These are phyloP conservation scores for Siniperca undulata DNA, from an alignment of 2,797 vertebrate species.

Conservation along the genomic window DNA sequence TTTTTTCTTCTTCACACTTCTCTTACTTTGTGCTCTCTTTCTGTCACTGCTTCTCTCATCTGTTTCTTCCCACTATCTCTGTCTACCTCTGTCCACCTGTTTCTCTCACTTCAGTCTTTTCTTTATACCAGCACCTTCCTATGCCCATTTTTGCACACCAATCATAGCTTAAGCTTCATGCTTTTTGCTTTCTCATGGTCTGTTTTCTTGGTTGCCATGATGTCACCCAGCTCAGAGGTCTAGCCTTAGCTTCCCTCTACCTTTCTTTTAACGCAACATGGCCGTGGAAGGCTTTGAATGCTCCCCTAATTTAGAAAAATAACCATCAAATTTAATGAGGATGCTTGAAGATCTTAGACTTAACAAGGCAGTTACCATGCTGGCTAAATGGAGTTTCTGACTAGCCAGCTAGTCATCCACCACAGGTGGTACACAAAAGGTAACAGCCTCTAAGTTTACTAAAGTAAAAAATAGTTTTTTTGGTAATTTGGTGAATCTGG, in stretches of 20 bases:
- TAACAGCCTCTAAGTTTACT: conserved; percentile 51
- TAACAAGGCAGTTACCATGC: conserved; percentile 16
- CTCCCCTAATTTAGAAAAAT: conserved; percentile 41
- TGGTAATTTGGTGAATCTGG: conserved; percentile 86
- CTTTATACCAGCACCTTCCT: conserved; percentile 33
- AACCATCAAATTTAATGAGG: conserved; percentile 54
- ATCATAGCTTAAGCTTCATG: conserved; percentile 80
- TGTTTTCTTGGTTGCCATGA: conserved; percentile 77
- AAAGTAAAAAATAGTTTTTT: conserved; percentile 53
- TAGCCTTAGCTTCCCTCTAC: conserved; percentile 69
- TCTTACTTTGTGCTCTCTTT: conserved; percentile 31
- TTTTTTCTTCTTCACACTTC: conserved; percentile 26
- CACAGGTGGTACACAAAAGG: conserved; percentile 34
- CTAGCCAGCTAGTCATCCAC: conserved; percentile 13
- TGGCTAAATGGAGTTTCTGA: conserved; percentile 33
- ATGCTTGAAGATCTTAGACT: conserved; percentile 13
- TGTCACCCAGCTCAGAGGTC: conserved; percentile 71
- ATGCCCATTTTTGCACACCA: conserved; percentile 62
- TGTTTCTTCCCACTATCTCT: conserved; percentile 27
- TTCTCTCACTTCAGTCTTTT: conserved; percentile 36
- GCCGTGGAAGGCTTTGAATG: conserved; percentile 82
- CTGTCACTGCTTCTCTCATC: conserved; percentile 43
- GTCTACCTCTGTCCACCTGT: conserved; percentile 45
- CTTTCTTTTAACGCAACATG: conserved; percentile 58
- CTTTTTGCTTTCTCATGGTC: conserved; percentile 79